Conservation (phyloP, 2,888 invertebrate genomes). For the Eupithecia vulgata region DNA sequence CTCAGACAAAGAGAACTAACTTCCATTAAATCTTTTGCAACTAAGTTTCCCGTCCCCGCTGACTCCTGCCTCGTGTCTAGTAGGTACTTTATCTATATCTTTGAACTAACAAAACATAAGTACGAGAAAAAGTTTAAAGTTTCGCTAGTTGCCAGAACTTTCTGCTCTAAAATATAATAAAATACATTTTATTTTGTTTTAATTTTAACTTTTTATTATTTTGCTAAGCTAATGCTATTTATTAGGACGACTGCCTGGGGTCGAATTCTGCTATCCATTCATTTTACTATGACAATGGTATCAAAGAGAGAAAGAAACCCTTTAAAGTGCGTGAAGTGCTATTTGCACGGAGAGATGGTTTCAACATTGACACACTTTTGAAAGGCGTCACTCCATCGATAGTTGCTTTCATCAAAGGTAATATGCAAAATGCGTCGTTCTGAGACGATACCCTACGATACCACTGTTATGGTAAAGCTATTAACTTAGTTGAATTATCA, state of each 20-base stretch:
- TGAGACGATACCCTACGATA: too few species aligned
- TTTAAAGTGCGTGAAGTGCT: too few species aligned
- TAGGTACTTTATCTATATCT: conserved; percentile 40
- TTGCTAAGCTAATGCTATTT: not conserved
- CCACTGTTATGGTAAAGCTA: too few species aligned
- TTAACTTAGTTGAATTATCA: too few species aligned
- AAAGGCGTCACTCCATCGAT: too few species aligned
- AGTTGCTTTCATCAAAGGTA: too few species aligned
- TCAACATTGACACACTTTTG: too few species aligned
- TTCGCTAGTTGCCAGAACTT: conserved; percentile 33
- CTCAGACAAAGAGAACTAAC: conserved; percentile 80
- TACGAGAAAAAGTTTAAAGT: conserved; percentile 36
- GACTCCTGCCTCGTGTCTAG: conserved; percentile 64
- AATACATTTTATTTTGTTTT: conserved; percentile 29
- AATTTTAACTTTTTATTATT: not conserved
- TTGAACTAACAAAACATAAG: conserved; percentile 42
- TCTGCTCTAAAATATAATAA: conserved; percentile 22
- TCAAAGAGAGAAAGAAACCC: not conserved
- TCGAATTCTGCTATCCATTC: too few species aligned
- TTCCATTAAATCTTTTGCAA: conserved; percentile 83
- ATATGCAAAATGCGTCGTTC: too few species aligned
- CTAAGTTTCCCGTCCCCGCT: conserved; percentile 71
- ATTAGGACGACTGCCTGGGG: not conserved
- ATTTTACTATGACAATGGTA: not conserved
- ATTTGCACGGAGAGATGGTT: too few species aligned